Conservation (phyloP, 2,113 vertebrate species). For the Eurypyga helias region DNA sequence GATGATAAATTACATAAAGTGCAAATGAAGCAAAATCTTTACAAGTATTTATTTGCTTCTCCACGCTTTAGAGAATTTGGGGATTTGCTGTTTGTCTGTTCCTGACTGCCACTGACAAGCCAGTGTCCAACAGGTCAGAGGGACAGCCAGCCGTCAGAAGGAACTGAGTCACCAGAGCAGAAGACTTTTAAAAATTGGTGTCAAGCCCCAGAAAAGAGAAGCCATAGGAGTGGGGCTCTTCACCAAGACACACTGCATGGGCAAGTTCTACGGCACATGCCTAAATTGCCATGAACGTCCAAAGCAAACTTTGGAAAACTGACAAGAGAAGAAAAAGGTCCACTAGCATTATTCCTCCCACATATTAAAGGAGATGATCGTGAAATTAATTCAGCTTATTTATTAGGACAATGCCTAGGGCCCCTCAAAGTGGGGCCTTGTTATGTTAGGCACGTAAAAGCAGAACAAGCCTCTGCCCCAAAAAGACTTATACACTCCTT, state of each 20-base stretch:
- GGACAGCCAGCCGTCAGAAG: neutral
- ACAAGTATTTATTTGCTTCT: neutral
- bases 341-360: neutral
- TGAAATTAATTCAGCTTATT: conserved; percentile 15
- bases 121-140: neutral
- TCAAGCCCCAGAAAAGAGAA: neutral
- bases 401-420: neutral
- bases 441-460: neutral
- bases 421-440: neutral
- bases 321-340: neutral
- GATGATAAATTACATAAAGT: conserved; percentile 28
- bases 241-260: neutral
- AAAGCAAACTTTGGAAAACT: conserved; percentile 27
- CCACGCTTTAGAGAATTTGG: neutral
- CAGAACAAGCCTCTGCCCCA: neutral
- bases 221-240: neutral
- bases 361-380: neutral
- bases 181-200: neutral
- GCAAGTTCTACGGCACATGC: neutral
- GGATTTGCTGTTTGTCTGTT: neutral
- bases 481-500: neutral
- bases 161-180: neutral
- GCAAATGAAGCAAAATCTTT: conserved; percentile 29
- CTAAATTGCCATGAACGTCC: neutral
- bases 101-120: neutral